phyloP scores from a whole-genome alignment of 2,113 vertebrate genomes.

The Thalassarche chlororhynchos region DNA sequence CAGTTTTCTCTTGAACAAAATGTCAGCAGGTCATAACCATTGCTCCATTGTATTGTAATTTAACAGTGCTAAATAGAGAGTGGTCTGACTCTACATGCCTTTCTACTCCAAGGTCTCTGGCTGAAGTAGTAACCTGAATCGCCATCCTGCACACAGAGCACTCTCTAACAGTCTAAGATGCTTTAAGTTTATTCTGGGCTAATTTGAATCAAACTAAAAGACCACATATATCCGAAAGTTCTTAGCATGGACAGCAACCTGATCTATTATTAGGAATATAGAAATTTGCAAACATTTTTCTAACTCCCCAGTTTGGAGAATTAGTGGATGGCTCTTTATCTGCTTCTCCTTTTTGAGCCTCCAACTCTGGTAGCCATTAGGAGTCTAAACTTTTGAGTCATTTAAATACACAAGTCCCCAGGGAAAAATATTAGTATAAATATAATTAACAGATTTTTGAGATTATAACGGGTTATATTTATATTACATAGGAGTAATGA shows the following conservation, averaged over 20 bases:
- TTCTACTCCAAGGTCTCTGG: neutral
- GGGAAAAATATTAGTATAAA: neutral
- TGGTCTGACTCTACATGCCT: rapidly evolving
- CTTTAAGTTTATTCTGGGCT: neutral
- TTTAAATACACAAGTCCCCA: neutral
- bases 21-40: neutral
- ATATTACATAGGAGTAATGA: neutral
- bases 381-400: neutral
- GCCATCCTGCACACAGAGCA: neutral
- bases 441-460: neutral
- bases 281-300: neutral
- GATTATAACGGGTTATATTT: neutral
- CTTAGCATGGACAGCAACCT: neutral
- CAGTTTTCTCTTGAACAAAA: neutral
- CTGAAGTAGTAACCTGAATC: neutral
- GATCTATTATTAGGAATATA: too few species aligned
- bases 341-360: neutral
- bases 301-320: neutral
- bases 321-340: neutral
- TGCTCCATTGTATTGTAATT: neutral
- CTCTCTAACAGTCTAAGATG: neutral
- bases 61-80: neutral
- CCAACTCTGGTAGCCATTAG: neutral
- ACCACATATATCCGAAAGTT: neutral
- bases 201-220: neutral